Conservation (phyloP, 92 coral and sea anemone species). For the Blastomussa wellsi region DNA sequence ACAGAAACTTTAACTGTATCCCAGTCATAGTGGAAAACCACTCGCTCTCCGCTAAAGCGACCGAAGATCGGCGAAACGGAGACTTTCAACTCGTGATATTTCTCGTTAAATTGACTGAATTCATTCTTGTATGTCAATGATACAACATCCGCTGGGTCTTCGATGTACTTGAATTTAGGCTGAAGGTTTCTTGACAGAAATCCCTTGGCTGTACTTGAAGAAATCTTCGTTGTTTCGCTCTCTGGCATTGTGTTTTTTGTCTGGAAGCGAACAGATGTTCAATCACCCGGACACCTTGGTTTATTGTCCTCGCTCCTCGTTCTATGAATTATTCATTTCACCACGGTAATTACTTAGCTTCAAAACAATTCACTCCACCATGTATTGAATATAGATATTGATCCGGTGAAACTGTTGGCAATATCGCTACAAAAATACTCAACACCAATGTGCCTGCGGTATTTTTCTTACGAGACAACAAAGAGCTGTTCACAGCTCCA, state of each 20-base stretch:
- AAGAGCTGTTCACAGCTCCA: not conserved
- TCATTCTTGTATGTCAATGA: conserved; percentile 59
- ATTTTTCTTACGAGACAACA: not conserved
- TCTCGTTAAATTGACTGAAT: conserved; percentile 58
- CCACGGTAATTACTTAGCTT: conserved; percentile 15
- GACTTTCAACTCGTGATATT: conserved; percentile 45
- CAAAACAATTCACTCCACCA: not conserved
- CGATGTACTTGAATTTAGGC: conserved; percentile 65
- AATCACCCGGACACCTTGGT: not conserved
- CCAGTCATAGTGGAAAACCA: conserved; percentile 55
- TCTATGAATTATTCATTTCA: conserved; percentile 37
- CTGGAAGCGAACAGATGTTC: conserved; percentile 24
- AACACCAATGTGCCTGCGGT: not conserved
- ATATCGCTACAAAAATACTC: not conserved
- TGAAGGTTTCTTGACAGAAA: conserved; percentile 33
- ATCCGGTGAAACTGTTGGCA: not conserved
- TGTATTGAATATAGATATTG: not conserved
- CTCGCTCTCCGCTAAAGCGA: conserved; percentile 50
- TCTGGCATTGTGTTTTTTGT: conserved; percentile 9
- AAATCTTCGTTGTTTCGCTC: conserved; percentile 36
- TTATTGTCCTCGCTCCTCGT: conserved; percentile 2
- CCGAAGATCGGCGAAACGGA: conserved; percentile 54
- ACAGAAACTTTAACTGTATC: conserved; percentile 46
- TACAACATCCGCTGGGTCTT: conserved; percentile 67
- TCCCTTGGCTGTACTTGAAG: conserved; percentile 53